These are phyloP conservation scores for Pharmacophagus antenor DNA, from an alignment of 2,888 invertebrate species.

Conservation along the genomic window DNA sequence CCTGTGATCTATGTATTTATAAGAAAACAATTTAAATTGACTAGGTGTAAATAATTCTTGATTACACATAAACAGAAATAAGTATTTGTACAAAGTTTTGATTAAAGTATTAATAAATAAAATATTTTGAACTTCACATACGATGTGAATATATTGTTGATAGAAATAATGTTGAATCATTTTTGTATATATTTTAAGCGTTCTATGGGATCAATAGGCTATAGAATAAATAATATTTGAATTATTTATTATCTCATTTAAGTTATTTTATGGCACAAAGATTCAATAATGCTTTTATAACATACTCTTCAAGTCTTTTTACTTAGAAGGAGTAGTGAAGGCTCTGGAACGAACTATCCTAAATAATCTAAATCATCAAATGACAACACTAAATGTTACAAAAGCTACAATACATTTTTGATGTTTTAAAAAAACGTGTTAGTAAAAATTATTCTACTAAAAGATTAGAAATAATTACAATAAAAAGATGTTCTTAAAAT, in stretches of 20 bases:
- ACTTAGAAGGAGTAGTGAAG: too few relatives aligned
- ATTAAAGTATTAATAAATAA: conserved; percentile 17
- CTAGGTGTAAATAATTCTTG: conserved; percentile 22
- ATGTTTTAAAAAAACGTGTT: neutral
- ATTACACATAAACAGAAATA: conserved; percentile 27
- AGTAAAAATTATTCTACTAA: neutral
- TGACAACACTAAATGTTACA: too few relatives aligned
- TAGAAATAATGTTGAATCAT: conserved; percentile 25
- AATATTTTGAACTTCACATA: conserved; percentile 39
- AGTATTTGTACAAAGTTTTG: conserved; percentile 47
- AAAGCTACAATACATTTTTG: too few relatives aligned
- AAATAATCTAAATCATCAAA: too few relatives aligned
- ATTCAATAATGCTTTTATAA: neutral
- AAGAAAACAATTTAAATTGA: conserved; percentile 41
- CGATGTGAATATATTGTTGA: conserved; percentile 40
- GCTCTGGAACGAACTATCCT: too few relatives aligned
- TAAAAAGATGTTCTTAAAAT: neutral
- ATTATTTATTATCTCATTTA: neutral
- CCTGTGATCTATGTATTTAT: conserved; percentile 76
- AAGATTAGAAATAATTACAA: too few relatives aligned
- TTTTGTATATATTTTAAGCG: conserved; percentile 24
- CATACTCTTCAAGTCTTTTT: neutral
- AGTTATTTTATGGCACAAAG: neutral
- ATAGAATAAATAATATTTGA: neutral
- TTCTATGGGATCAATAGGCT: neutral